A percentile compares a stretch with the other conserved stretches of the same genome.
Conservation (phyloP, 1,140 invertebrate species). For the Drosophila pachea region DNA sequence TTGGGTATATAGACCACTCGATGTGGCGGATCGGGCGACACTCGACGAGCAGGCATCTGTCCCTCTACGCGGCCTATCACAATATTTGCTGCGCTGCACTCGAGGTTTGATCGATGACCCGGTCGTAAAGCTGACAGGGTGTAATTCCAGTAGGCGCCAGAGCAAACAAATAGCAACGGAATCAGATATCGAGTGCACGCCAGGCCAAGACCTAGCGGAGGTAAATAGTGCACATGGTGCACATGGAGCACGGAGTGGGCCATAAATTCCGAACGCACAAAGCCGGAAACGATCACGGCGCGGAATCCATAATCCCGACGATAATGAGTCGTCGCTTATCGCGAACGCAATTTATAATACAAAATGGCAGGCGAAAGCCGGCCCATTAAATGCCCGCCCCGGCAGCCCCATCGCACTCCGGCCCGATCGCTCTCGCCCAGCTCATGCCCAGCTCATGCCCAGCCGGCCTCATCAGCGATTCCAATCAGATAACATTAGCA, state of each 20-base stretch:
- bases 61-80: background rate
- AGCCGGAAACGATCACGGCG: constrained; percentile 53
- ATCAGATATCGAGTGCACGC: background rate
- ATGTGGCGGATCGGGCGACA: too few species aligned
- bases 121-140: constrained; percentile 58
- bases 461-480: constrained; percentile 66
- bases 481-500: constrained; percentile 78
- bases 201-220: too few species aligned
- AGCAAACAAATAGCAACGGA: constrained; percentile 7
- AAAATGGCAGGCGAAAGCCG: constrained; percentile 70
- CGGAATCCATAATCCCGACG: constrained; percentile 27
- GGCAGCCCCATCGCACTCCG: constrained; percentile 3
- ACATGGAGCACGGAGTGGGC: background rate
- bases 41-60: too few species aligned
- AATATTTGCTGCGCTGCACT: constrained; percentile 36
- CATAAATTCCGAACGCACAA: constrained; percentile 44
- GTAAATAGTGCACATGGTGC: background rate
- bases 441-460: constrained; percentile 7
- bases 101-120: constrained; percentile 52
- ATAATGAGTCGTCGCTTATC: constrained; percentile 69
- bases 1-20: too few species aligned
- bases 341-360: constrained; percentile 72
- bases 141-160: constrained; percentile 71
- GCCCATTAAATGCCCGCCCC: constrained; percentile 56
- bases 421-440: too few species aligned